phyloP scores from a whole-genome alignment of 2,888 invertebrate genomes.

The Nycteola revayana region DNA sequence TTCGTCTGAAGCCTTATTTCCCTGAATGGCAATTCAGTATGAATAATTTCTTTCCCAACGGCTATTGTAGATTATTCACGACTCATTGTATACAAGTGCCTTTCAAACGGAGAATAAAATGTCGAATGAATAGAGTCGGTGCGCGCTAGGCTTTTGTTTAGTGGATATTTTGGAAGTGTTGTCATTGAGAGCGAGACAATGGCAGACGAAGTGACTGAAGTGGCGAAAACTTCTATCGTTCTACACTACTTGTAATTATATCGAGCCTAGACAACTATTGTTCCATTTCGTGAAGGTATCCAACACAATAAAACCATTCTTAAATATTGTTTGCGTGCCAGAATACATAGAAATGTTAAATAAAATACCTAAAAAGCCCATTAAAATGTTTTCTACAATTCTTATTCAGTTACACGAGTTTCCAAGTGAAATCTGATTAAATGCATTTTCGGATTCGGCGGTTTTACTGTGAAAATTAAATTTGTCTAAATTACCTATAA shows the following conservation, averaged over 20 bases:
- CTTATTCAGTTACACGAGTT: too few relatives aligned
- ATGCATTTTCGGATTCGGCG: too few relatives aligned
- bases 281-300: conserved; percentile 11
- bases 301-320: conserved; percentile 15
- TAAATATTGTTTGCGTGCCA: conserved; percentile 4
- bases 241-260: conserved; percentile 19
- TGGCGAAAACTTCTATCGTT: conserved; percentile 27
- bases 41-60: conserved; percentile 59
- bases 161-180: conserved; percentile 59
- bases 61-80: conserved; percentile 68
- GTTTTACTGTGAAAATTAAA: too few relatives aligned
- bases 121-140: conserved; percentile 52
- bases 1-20: conserved; percentile 50
- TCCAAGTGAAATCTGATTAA: too few relatives aligned
- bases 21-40: conserved; percentile 50
- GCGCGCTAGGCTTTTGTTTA: conserved; percentile 54
- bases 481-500: too few relatives aligned
- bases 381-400: too few relatives aligned
- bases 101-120: conserved; percentile 66
- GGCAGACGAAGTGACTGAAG: conserved; percentile 29
- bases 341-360: conserved; percentile 3
- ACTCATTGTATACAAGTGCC: conserved; percentile 64
- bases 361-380: background rate
- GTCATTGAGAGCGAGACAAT: conserved; percentile 55
- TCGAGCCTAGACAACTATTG: conserved; percentile 18